phyloP scores from a whole-genome alignment of 2,113 vertebrate species.

The Rhagologus leucostigma region DNA sequence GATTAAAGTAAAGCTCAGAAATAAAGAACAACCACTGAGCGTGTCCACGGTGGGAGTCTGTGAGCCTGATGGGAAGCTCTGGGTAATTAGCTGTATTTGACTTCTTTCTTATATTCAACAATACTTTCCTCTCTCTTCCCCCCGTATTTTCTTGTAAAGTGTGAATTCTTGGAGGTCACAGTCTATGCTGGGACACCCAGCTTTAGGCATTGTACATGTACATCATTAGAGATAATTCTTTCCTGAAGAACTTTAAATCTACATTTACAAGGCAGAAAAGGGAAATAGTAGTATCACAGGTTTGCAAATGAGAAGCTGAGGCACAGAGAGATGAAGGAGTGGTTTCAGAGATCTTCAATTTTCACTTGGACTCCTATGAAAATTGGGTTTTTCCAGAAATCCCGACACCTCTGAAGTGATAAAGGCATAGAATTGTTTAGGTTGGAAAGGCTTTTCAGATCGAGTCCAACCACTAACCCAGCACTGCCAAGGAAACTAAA shows the following conservation, averaged over 20 bases:
- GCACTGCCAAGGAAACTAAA: not conserved
- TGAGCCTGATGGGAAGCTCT: constrained; percentile 10
- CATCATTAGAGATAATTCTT: not conserved
- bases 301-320: not conserved
- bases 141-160: not conserved
- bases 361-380: not conserved
- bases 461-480: no score
- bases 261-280: not conserved
- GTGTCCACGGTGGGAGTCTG: constrained; percentile 6
- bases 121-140: not conserved
- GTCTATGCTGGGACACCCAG: not conserved
- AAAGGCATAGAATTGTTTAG: not conserved
- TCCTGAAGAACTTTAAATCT: not conserved
- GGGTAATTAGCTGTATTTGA: constrained; percentile 17
- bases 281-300: fast-evolving
- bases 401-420: not conserved
- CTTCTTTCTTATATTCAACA: not conserved
- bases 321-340: not conserved
- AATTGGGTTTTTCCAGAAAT: not conserved
- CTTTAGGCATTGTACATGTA: not conserved
- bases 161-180: not conserved
- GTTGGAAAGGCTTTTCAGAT: not conserved
- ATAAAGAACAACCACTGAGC: constrained; percentile 50
- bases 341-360: not conserved
- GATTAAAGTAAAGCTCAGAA: constrained; percentile 58